phyloP scores from a whole-genome alignment of 2,113 vertebrate genomes.

The Pomatorhinus ruficollis region DNA sequence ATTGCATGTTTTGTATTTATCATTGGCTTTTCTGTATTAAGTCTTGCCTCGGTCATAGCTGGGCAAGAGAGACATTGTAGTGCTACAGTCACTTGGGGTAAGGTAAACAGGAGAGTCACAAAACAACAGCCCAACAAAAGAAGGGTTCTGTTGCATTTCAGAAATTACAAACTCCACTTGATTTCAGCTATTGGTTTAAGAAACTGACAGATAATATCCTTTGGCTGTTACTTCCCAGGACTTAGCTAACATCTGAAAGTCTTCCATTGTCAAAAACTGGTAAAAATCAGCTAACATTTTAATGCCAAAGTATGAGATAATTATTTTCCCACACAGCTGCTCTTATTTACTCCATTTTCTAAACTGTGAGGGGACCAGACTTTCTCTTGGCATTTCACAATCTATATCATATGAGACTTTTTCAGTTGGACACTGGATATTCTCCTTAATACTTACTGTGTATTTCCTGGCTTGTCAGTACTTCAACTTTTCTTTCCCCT shows the following conservation, averaged over 20 bases:
- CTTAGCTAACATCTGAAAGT: not conserved
- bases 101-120: not conserved
- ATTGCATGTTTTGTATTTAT: not conserved
- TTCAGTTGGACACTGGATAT: not conserved
- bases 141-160: not conserved
- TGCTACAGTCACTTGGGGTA: not conserved
- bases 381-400: not conserved
- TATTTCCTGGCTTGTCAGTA: not conserved
- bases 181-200: not conserved
- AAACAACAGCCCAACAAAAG: not conserved
- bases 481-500: not conserved
- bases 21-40: not conserved
- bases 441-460: not conserved
- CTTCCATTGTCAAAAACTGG: not conserved
- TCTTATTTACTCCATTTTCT: not conserved
- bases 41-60: not conserved
- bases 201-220: not conserved
- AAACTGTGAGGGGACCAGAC: not conserved
- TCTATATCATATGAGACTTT: not conserved
- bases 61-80: not conserved
- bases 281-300: not conserved
- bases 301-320: not conserved
- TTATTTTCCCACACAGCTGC: not conserved
- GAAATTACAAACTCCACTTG: not conserved
- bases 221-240: not conserved